Base-by-base conservation (phyloP, 2,888 invertebrate genomes). In the Keiferia lycopersicella region DNA sequence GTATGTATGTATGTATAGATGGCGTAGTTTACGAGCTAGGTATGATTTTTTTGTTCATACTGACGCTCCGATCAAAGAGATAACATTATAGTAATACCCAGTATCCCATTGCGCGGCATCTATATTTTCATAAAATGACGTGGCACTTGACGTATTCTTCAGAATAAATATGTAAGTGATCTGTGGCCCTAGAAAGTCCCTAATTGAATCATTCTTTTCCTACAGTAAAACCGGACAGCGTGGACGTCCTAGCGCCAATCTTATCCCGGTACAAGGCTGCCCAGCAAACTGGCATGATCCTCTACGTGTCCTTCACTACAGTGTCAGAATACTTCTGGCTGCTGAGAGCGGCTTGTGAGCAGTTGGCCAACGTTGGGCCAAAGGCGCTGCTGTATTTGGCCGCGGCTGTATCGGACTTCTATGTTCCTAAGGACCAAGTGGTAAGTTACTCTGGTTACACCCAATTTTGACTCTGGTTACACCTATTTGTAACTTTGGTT, bases 351-450 rank as follows among this genome's bases (percentile, higher is more conserved):
- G 95, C 96, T 20, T 96, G 97, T 76, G 95, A 96, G 84, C 94
- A 95, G 69, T 90, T 99, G 66, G 93, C 95, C 12, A 84, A 92
- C 56, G 91, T 95, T 59, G 95, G 95, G 8, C 83, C 93, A 0
- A 91, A 93, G 38, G 97, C 96, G 0, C 83, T 98, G 73, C 87
- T 99, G n/a, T 99, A 98, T 84, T 93, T 99, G 63, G 99, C 99
- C 18, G 99, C 99, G 0, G 99, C 99, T 3, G 99, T 99, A 0
- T 98, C 99, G 0, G 99, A 99, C 91, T 99, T 99, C 92, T 99
- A 99, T 87, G 95, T 99, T 83, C 99, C 99, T 57, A 94, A 95
- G 71, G 95, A 96, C 81, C 93, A 97, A 93, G 96, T 99, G 95
- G 98, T 98, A 86, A 92, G 87, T 7, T 45, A 7, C 26, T 26